Base-by-base conservation (phyloP, 2,113 vertebrate species). In the Nothobranchius furzeri region DNA sequence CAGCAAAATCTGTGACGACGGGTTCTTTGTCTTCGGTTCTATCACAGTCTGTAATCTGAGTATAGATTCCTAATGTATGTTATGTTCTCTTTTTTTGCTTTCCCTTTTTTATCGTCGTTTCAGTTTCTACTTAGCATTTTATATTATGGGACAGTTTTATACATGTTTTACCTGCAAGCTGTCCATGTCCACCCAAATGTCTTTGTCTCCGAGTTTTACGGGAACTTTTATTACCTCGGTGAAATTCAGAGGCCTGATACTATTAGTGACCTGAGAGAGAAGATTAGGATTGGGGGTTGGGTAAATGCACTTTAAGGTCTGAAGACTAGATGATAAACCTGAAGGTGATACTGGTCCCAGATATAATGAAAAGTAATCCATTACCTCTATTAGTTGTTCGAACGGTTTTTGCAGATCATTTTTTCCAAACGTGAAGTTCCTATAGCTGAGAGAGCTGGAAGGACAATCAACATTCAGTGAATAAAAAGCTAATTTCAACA, bases 151-250 rank as follows among this genome's bases (percentile, higher is more conserved):
- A 43, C 42, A 7, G 1, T 45, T 45, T 45, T 11, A 6, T 9
- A 37, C 1, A 11, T 0, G 9, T 7, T 48, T 37, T 57, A 86
- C 89, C 84, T 88, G 11, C 2, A 88, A 17, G 25, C 48, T 83
- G 6, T 20, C 52, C 0, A 36, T 62, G 75, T 87, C 64, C 1
- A 76, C 81, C 94, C 94, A 96, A 73, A 95, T 91, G 25, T 84
- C 36, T 57, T 67, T 47, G 0, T 76, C 69, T 0, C 90, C 90
- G 5, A 95, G 82, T 37, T 83, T 75, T 17, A 92, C 13, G 0
- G 94, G 95, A 17, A 93, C 89, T 79, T 24, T 85, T 76, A 96
- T 90, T 12, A 83, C 62, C 25, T 94, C 53, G 0, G 82, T 90
- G 60, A 94, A 25, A 45, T 85, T 66, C 57, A 93, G 46, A 0